phyloP scores from a whole-genome alignment of 2,113 vertebrate species.

The Prinia subflava region DNA sequence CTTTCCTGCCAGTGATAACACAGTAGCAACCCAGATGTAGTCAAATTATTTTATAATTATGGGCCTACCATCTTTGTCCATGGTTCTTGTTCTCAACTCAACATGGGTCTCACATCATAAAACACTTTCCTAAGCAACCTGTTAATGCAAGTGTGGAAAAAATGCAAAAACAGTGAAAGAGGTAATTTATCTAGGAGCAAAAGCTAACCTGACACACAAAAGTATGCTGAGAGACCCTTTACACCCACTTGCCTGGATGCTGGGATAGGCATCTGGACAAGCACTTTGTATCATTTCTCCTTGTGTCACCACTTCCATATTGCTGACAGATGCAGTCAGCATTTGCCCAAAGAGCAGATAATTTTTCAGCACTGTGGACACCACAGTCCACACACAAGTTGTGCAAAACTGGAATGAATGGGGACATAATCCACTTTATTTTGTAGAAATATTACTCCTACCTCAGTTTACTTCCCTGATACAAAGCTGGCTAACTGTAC shows the following conservation, averaged over 20 bases:
- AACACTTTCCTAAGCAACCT: neutral
- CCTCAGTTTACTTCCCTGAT: neutral
- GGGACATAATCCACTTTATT: neutral
- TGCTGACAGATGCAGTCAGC: neutral
- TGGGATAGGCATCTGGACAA: neutral
- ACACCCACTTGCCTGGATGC: neutral
- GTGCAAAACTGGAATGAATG: neutral
- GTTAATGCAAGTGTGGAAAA: neutral
- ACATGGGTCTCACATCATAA: neutral
- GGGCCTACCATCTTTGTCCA: neutral
- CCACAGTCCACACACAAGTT: neutral
- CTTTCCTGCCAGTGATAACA: neutral
- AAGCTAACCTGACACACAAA: neutral
- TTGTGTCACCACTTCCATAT: neutral
- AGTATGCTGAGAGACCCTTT: neutral
- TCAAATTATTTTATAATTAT: neutral
- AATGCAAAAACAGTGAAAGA: neutral
- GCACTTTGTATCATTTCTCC: neutral
- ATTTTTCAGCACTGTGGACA: neutral
- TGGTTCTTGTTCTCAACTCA: neutral
- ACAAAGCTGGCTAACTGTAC: neutral
- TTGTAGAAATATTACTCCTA: neutral
- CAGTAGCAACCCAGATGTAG: neutral
- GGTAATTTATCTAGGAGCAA: neutral
- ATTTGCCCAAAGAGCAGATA: neutral